A percentile compares a stretch with the other conserved stretches of the same genome.
These are phyloP conservation scores for Macrosoma leucophasiata DNA, from an alignment of 2,888 invertebrate genomes.

Conservation along the genomic window DNA sequence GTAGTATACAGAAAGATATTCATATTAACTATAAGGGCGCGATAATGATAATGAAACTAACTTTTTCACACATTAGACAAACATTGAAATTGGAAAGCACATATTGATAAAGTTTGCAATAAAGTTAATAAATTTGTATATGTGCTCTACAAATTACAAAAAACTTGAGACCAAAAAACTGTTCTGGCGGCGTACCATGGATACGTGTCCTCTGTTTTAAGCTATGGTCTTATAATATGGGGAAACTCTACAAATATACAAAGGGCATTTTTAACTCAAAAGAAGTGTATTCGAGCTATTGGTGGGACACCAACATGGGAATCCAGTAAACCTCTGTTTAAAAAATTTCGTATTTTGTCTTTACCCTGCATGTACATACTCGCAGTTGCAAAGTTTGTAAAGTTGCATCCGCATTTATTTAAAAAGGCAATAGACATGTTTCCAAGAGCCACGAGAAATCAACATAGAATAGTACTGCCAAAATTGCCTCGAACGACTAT, in stretches of 20 bases:
- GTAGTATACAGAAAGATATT: not conserved
- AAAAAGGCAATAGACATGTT: not conserved
- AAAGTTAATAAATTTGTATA: constrained; percentile 3
- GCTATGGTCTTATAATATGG: constrained; percentile 6
- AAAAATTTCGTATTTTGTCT: not conserved
- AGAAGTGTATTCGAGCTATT: constrained; percentile 5
- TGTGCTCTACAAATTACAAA: not conserved
- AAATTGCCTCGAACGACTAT: too few species aligned
- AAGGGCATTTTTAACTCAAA: constrained; percentile 4
- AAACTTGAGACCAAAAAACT: not conserved
- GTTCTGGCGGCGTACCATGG: constrained; percentile 9
- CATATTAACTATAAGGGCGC: not conserved
- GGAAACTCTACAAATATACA: constrained; percentile 5
- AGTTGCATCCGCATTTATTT: constrained; percentile 3
- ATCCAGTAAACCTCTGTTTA: constrained; percentile 5
- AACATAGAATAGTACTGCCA: too few species aligned
- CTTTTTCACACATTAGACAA: not conserved
- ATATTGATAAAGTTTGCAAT: not conserved
- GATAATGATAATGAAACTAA: not conserved
- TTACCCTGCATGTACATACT: constrained; percentile 3
- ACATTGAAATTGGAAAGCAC: not conserved
- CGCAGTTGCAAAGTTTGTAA: not conserved
- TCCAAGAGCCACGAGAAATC: too few species aligned
- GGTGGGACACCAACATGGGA: constrained; percentile 5
- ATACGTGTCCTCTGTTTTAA: constrained; percentile 6